These are phyloP conservation scores for Alfaro cultratus DNA, from an alignment of 2,797 vertebrate species.

Conservation along the genomic window DNA sequence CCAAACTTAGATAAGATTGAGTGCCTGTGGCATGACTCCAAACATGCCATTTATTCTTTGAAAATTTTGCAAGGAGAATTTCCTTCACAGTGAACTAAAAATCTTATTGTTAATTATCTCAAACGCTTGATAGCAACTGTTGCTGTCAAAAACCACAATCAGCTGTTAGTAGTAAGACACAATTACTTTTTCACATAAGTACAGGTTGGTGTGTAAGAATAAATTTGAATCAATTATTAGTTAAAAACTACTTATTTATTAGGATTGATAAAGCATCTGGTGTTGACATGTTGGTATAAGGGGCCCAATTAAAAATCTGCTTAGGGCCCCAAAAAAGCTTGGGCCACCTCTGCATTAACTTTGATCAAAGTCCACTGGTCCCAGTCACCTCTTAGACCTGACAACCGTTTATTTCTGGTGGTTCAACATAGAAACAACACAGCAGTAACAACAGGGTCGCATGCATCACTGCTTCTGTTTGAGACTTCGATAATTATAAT, in stretches of 20 bases:
- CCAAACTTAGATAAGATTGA: background rate
- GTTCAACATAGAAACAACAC: background rate
- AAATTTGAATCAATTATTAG: background rate
- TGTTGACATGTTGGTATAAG: no score
- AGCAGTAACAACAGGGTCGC: background rate
- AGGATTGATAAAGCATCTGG: no score
- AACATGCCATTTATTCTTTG: background rate
- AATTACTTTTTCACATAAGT: background rate
- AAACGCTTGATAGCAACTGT: background rate
- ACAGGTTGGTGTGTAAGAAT: background rate
- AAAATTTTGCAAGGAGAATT: background rate
- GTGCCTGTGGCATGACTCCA: background rate
- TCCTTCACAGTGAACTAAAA: background rate
- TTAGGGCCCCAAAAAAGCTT: no score
- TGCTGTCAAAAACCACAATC: background rate
- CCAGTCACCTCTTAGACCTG: fast-evolving
- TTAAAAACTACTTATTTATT: background rate
- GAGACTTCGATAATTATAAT: conserved; percentile 66
- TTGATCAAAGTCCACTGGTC: background rate
- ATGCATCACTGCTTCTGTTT: conserved; percentile 10
- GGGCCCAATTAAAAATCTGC: no score
- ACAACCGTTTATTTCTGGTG: background rate
- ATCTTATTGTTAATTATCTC: background rate
- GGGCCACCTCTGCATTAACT: background rate
- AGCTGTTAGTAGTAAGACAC: background rate